Evolutionary conservation across 2,797 vertebrate genomes (phyloP).

Genomic region (Coregonus suidteri): DNA sequence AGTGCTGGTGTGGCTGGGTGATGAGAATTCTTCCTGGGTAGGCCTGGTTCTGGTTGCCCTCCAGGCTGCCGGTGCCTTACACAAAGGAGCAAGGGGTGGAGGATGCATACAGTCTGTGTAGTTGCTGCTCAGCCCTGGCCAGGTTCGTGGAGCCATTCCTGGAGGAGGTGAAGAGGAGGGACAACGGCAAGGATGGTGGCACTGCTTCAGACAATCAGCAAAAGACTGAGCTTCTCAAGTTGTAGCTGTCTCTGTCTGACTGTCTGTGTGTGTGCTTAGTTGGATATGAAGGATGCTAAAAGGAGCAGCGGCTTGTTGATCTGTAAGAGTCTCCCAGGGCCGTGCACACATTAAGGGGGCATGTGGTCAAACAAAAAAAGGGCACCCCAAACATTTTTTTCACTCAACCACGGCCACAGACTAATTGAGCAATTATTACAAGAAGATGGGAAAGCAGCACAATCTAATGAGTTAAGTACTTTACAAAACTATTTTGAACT

Average conservation of each 20-base stretch:
- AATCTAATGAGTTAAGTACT: too few species aligned
- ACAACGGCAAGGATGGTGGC: constrained; percentile 44
- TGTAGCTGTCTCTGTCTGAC: constrained; percentile 76
- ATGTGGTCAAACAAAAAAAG: too few species aligned
- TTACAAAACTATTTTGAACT: too few species aligned
- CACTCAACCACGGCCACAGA: too few species aligned
- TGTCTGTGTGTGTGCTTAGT: neutral
- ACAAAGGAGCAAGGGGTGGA: constrained; percentile 65
- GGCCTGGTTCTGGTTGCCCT: constrained; percentile 81
- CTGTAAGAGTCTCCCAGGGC: too few species aligned
- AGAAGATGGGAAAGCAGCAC: too few species aligned
- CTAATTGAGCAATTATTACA: too few species aligned
- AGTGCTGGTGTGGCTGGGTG: constrained; percentile 82
- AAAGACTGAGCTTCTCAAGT: constrained; percentile 85
- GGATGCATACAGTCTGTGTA: constrained; percentile 81
- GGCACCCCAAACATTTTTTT: too few species aligned
- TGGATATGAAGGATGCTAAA: neutral
- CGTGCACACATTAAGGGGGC: too few species aligned
- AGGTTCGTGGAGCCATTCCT: constrained; percentile 83
- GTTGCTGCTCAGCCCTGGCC: constrained; percentile 80
- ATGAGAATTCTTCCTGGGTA: constrained; percentile 66
- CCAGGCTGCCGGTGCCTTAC: constrained; percentile 87
- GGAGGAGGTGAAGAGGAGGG: constrained; percentile 73
- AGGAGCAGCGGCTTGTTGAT: neutral
- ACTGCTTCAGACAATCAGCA: constrained; percentile 66